Conservation (phyloP, 2,797 vertebrate genomes). For the Vipera ursinii region DNA sequence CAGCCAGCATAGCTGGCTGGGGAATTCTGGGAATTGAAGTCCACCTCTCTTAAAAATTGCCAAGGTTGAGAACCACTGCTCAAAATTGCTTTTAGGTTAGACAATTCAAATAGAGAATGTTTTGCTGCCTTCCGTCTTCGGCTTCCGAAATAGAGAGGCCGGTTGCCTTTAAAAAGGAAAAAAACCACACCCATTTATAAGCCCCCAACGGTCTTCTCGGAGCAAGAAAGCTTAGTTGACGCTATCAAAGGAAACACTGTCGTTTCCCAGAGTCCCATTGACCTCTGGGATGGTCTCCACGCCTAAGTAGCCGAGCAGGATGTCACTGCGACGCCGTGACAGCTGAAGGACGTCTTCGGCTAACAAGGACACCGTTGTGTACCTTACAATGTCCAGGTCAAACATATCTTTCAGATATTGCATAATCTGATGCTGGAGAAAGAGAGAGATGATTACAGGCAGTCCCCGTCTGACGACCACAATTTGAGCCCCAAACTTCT, state of each 20-base stretch:
- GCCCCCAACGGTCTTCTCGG: slow-evolving; percentile 7
- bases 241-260: slow-evolving; percentile 50
- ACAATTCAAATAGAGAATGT: neutral
- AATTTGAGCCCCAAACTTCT: too few relatives aligned
- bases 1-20: too few relatives aligned
- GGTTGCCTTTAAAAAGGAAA: neutral
- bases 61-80: neutral
- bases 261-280: slow-evolving; percentile 77
- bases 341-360: slow-evolving; percentile 93
- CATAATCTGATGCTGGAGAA: slow-evolving; percentile 90
- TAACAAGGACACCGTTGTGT: slow-evolving; percentile 81
- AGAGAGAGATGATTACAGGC: too few relatives aligned
- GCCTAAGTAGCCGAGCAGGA: slow-evolving; percentile 90
- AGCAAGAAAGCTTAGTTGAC: slow-evolving; percentile 45
- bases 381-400: slow-evolving; percentile 95
- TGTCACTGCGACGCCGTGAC: slow-evolving; percentile 92
- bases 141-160: slow-evolving; percentile 15
- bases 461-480: too few relatives aligned
- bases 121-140: slow-evolving; percentile 11
- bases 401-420: slow-evolving; percentile 99
- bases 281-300: slow-evolving; percentile 73
- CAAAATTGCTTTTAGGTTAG: neutral
- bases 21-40: neutral
- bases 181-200: slow-evolving; percentile 22
- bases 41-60: neutral